Evolutionary conservation across 2,113 vertebrate species (phyloP), one percentile per base, ranked within the genome.

Genomic region (Petroica traversi): DNA sequence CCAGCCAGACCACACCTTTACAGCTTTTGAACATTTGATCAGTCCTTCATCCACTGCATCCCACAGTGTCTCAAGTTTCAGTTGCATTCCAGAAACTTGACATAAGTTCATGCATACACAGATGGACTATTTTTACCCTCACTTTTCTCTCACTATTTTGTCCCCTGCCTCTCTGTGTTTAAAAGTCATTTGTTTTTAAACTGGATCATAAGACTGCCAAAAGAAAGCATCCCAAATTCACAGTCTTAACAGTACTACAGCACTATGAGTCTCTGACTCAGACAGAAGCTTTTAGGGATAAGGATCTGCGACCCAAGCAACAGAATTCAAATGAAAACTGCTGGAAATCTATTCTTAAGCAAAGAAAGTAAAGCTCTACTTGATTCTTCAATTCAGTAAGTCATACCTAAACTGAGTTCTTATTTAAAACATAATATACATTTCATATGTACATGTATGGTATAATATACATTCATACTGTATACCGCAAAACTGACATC

Each of bases 41-140:
- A 40, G 58, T 62, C 15, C 68, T 69, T 72, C 45, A 83, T 52
- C 40, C 36, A 22, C n/a, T 40, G n/a, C 31, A 75, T 22, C 75
- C 67, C 68, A 26, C 52, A 48, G 66, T 1, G 2, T 76, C 93
- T 95, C 93, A 63, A 29, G 48, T 92, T 82, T 51, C 93, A 90
- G 40, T 1, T 34, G 16, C 91, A 62, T 84, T 84, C 89, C 93
- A 96, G 49, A 92, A 88, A 83, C 89, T 16, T 52, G 57, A 82
- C 33, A 4, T 59, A 86, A 79, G 38, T 83, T 77, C 86, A 91
- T 3, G 9, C 19, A 73, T 8, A 73, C 13, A 73, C 10, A 34
- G 13, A 46, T 9, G 6, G 36, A 64, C 68, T 91, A 86, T 76
- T 89, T 92, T 80, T 89, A 92, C 41, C 33, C 51, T 76, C 22